A percentile compares a stretch with the other conserved stretches of the same genome.
Evolutionary conservation across 1,140 invertebrate genomes (phyloP).

Genomic region (Drosophila guanche): DNA sequence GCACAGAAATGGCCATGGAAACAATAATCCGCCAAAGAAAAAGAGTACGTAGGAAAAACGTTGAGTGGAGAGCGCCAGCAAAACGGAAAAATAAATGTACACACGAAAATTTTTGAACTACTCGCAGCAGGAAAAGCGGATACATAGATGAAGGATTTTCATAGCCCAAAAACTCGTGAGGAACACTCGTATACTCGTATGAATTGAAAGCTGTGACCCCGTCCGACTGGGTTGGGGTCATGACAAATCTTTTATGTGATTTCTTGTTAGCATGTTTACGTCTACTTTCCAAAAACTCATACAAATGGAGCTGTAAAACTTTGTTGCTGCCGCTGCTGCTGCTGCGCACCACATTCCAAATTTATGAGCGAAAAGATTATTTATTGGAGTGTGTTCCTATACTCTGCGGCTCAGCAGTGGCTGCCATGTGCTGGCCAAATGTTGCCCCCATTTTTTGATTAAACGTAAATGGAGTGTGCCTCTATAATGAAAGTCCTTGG

Average conservation of each 20-base stretch:
- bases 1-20: conserved; percentile 10
- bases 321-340: conserved; percentile 32
- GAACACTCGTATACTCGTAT: conserved; percentile 32
- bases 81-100: conserved; percentile 48
- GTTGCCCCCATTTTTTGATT: conserved; percentile 19
- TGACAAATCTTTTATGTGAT: conserved; percentile 77
- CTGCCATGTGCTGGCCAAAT: conserved; percentile 53
- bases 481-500: too few species aligned
- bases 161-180: too few species aligned
- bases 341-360: conserved; percentile 59
- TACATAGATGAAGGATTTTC: too few species aligned
- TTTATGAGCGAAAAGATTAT: conserved; percentile 79
- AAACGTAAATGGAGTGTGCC: too few species aligned
- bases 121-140: conserved; percentile 28
- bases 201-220: conserved; percentile 43
- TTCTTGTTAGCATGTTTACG: conserved; percentile 54
- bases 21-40: conserved; percentile 13
- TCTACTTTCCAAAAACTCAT: conserved; percentile 15
- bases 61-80: conserved; percentile 6
- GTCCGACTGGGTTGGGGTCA: conserved; percentile 24
- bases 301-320: conserved; percentile 66
- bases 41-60: conserved; percentile 1
- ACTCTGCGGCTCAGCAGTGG: background rate
- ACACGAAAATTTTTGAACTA: conserved; percentile 53
- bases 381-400: conserved; percentile 56